Percentiles rank a stretch among this genome's conserved stretches.
Conservation (phyloP, 1,140 invertebrate species). For the Charaxes varanes region DNA sequence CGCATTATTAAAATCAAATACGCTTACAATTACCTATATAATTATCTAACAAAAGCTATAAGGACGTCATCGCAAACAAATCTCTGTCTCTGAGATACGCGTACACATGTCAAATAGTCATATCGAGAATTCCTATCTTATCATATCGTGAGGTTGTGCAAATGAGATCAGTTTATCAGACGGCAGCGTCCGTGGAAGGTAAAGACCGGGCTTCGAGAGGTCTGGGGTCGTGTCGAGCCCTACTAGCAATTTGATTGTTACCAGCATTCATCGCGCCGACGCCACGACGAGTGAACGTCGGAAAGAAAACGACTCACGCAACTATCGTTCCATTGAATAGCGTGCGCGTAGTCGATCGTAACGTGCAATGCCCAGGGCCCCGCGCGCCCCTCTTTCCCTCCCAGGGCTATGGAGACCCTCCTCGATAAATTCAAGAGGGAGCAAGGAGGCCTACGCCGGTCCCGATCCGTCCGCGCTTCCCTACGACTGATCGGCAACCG, state of each 20-base stretch:
- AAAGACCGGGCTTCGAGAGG: slow-evolving; percentile 38
- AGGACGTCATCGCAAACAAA: slow-evolving; percentile 60
- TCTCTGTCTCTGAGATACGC: slow-evolving; percentile 50
- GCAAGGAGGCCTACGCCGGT: slow-evolving; percentile 75
- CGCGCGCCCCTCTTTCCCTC: slow-evolving; percentile 46
- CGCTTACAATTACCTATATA: too few relatives aligned
- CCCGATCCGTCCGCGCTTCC: slow-evolving; percentile 82
- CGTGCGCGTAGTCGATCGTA: slow-evolving; percentile 61
- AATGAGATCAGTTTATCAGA: slow-evolving; percentile 58
- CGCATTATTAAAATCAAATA: slow-evolving; percentile 28
- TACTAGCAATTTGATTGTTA: slow-evolving; percentile 46
- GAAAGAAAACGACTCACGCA: slow-evolving; percentile 55
- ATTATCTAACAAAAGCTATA: slow-evolving; percentile 33
- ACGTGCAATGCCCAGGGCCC: slow-evolving; percentile 62
- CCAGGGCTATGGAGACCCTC: slow-evolving; percentile 68
- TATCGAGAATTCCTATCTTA: slow-evolving; percentile 45
- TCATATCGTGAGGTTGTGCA: slow-evolving; percentile 62
- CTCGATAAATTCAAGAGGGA: slow-evolving; percentile 64
- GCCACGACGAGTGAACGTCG: slow-evolving; percentile 62
- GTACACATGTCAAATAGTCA: slow-evolving; percentile 49
- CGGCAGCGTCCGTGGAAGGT: slow-evolving; percentile 27
- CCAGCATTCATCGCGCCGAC: slow-evolving; percentile 50
- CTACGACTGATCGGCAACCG: slow-evolving; percentile 78
- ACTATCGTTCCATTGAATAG: slow-evolving; percentile 64
- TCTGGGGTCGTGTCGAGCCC: slow-evolving; percentile 31